Evolutionary conservation across 2,888 invertebrate genomes (phyloP).

Genomic region (Aelia acuminata): DNA sequence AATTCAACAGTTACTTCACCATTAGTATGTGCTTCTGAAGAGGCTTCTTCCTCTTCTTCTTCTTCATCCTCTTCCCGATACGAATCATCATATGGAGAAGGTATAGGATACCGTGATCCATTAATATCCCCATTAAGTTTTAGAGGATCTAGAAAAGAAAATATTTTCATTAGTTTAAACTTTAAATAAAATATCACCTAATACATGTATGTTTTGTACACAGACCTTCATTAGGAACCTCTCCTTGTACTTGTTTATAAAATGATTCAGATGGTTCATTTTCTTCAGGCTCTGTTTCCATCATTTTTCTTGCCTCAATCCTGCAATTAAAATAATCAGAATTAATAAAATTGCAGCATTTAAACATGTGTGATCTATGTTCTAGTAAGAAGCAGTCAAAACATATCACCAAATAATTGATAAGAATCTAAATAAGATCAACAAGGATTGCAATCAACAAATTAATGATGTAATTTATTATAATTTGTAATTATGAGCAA

Average conservation of each 20-base stretch:
- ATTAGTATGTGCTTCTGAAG: slow-evolving; percentile 64
- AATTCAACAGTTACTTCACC: slow-evolving; percentile 57
- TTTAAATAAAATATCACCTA: neutral
- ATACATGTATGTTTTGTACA: neutral
- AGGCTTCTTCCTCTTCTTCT: slow-evolving; percentile 66
- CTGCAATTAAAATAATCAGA: slow-evolving; percentile 41
- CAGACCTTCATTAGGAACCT: slow-evolving; percentile 53
- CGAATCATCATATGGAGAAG: slow-evolving; percentile 57
- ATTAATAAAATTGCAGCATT: slow-evolving; percentile 22
- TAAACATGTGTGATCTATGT: slow-evolving; percentile 39
- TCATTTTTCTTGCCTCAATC: slow-evolving; percentile 50
- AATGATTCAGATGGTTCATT: slow-evolving; percentile 55
- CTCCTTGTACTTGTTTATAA: slow-evolving; percentile 48
- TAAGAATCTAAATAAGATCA: neutral
- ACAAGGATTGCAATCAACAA: neutral
- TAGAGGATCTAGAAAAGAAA: slow-evolving; percentile 68
- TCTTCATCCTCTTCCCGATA: slow-evolving; percentile 64
- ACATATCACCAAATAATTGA: slow-evolving; percentile 23
- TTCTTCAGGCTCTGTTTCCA: slow-evolving; percentile 57
- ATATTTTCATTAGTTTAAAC: neutral
- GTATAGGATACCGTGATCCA: slow-evolving; percentile 68
- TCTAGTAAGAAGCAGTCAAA: slow-evolving; percentile 28
- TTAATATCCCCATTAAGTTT: slow-evolving; percentile 71
- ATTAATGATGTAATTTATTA: slow-evolving; percentile 29
- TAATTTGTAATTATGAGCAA: slow-evolving; percentile 58